Evolutionary conservation across 2,113 vertebrate species (phyloP).

Genomic region (Thomomys bottae): DNA sequence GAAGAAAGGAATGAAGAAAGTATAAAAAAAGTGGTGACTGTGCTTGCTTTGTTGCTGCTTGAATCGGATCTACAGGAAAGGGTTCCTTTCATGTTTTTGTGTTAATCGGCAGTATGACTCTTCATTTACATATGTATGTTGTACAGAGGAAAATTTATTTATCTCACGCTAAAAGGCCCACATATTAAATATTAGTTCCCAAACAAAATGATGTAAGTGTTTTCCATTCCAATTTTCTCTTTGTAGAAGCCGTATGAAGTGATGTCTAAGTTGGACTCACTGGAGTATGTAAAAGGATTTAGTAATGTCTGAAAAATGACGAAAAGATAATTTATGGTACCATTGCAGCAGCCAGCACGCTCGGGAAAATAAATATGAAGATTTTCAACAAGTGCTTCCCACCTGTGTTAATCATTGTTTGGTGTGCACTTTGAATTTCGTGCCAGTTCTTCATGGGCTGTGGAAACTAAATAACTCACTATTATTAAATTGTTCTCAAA

Average conservation of each 20-base stretch:
- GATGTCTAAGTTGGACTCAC: constrained; percentile 45
- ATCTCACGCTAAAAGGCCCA: not conserved
- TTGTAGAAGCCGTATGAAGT: constrained; percentile 19
- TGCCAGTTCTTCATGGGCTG: not conserved
- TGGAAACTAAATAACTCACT: not conserved
- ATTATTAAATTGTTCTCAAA: not conserved
- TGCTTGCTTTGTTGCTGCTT: not conserved
- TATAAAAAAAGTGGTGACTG: not conserved
- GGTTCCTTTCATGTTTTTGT: not conserved
- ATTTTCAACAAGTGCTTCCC: not conserved
- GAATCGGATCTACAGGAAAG: not conserved
- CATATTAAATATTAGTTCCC: not conserved
- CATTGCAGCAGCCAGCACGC: not conserved
- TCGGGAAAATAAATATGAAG: constrained; percentile 7
- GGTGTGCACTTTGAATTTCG: not conserved
- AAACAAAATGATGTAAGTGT: not conserved
- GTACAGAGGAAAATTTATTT: not conserved
- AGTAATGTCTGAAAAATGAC: constrained; percentile 57
- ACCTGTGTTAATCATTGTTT: not conserved
- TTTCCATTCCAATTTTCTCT: not conserved
- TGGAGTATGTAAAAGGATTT: constrained; percentile 26
- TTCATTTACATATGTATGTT: not conserved
- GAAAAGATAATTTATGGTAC: constrained; percentile 35
- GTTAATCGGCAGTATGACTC: not conserved
- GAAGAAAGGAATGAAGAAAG: too few relatives aligned